Percentiles rank a stretch among this genome's conserved stretches.
phyloP scores from a whole-genome alignment of 1,140 invertebrate species.

The Macrobrachium rosenbergii region DNA sequence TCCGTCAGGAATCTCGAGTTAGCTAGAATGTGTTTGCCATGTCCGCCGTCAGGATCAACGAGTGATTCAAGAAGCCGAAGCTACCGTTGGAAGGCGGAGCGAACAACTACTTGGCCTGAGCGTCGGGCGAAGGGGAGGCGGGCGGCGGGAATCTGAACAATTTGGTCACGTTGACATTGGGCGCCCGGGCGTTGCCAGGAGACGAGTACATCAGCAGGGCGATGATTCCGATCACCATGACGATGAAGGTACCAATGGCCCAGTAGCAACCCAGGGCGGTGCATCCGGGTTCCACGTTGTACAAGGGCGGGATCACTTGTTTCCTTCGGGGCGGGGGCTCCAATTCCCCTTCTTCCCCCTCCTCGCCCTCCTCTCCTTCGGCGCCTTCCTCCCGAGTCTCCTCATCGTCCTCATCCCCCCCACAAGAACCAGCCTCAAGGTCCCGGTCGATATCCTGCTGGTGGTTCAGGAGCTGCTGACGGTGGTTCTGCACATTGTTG shows the following conservation, averaged over 20 bases:
- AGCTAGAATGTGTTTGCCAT: too few relatives aligned
- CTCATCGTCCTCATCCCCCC: conserved; percentile 46
- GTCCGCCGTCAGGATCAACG: too few relatives aligned
- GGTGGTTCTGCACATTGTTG: conserved; percentile 56
- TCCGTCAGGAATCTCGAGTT: too few relatives aligned
- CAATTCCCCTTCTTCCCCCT: too few relatives aligned
- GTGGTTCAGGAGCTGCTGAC: conserved; percentile 57
- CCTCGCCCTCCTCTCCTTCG: background rate
- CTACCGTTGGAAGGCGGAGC: too few relatives aligned
- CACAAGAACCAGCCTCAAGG: conserved; percentile 50
- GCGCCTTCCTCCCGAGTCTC: conserved; percentile 20
- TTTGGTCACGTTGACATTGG: too few relatives aligned
- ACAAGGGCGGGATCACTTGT: conserved; percentile 37
- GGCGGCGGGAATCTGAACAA: too few relatives aligned
- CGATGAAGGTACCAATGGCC: conserved; percentile 44
- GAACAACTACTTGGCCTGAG: too few relatives aligned
- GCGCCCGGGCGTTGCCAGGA: background rate
- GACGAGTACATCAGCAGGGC: conserved; percentile 49
- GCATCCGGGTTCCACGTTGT: conserved; percentile 49
- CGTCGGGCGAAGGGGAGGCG: too few relatives aligned
- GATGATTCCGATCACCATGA: conserved; percentile 50
- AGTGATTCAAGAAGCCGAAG: too few relatives aligned
- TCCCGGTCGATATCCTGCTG: conserved; percentile 52
- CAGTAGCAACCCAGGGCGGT: conserved; percentile 52
- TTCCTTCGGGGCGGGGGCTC: background rate